Conservation (phyloP, 2,797 vertebrate species). For the Chaetophractus vellerosus region DNA sequence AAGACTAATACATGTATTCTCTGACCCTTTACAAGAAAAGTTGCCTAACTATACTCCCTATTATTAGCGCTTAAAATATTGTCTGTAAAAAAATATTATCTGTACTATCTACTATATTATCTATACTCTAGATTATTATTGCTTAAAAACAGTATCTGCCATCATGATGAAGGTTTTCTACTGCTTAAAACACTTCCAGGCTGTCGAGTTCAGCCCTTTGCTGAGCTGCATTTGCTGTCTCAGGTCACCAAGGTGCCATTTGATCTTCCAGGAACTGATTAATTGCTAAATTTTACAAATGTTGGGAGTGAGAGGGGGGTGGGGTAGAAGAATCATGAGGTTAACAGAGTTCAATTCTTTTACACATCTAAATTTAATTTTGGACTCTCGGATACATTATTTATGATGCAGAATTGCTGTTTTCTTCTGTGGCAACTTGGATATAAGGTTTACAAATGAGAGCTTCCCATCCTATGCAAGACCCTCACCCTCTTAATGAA, state of each 20-base stretch:
- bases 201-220: not conserved
- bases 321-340: not conserved
- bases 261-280: not conserved
- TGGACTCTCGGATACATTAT: conserved; percentile 1
- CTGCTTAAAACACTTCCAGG: not conserved
- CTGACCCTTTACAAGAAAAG: not conserved
- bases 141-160: not conserved
- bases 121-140: not conserved
- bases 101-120: not conserved
- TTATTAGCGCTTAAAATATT: not conserved
- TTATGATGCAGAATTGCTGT: not conserved
- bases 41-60: not conserved
- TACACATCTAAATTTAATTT: conserved; percentile 29
- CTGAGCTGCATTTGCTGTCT: not conserved
- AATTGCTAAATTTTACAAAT: conserved; percentile 13
- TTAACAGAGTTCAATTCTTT: conserved; percentile 36
- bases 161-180: not conserved
- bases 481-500: not conserved
- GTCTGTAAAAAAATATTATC: not conserved
- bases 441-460: not conserved
- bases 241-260: not conserved
- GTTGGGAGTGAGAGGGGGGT: not conserved
- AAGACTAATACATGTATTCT: not conserved
- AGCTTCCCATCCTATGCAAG: not conserved
- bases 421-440: not conserved